Percentiles rank a stretch among this genome's conserved stretches.
Conservation (phyloP, 2,797 vertebrate genomes). For the Sebastes vulpes region DNA sequence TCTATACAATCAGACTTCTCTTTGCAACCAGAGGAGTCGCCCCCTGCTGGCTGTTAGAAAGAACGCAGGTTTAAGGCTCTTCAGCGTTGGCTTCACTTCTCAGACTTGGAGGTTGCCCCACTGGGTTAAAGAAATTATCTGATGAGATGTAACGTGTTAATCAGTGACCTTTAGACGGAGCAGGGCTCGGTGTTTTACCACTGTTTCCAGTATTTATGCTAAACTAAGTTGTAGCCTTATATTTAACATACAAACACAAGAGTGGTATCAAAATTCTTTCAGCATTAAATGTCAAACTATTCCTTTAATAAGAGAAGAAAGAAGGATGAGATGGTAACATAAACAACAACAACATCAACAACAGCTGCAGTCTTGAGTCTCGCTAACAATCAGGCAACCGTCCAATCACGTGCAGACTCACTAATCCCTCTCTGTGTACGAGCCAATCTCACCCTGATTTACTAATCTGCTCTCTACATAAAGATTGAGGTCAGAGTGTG, state of each 20-base stretch:
- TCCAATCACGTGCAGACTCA: slow-evolving; percentile 64
- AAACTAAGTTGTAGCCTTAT: background rate
- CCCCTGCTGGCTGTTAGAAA: too few relatives aligned
- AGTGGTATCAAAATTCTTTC: background rate
- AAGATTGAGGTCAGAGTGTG: slow-evolving; percentile 78
- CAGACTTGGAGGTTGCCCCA: too few relatives aligned
- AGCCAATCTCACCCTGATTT: slow-evolving; percentile 60
- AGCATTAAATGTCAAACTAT: background rate
- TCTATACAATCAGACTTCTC: too few relatives aligned
- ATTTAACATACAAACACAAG: background rate
- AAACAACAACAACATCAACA: background rate
- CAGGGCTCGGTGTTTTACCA: fast-evolving
- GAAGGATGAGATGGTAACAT: background rate
- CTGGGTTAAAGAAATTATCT: too few relatives aligned
- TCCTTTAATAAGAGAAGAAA: background rate
- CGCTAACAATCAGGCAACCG: slow-evolving; percentile 22
- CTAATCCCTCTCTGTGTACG: slow-evolving; percentile 55
- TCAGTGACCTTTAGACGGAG: too few relatives aligned
- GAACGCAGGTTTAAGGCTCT: too few relatives aligned
- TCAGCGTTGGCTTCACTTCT: too few relatives aligned
- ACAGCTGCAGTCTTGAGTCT: slow-evolving; percentile 35
- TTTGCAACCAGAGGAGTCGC: too few relatives aligned
- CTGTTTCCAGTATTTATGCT: background rate
- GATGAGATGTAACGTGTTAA: too few relatives aligned
- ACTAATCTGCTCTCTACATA: slow-evolving; percentile 66